Evolutionary conservation across 2,113 vertebrate genomes (phyloP).

Genomic region (Tylochromis polylepis): DNA sequence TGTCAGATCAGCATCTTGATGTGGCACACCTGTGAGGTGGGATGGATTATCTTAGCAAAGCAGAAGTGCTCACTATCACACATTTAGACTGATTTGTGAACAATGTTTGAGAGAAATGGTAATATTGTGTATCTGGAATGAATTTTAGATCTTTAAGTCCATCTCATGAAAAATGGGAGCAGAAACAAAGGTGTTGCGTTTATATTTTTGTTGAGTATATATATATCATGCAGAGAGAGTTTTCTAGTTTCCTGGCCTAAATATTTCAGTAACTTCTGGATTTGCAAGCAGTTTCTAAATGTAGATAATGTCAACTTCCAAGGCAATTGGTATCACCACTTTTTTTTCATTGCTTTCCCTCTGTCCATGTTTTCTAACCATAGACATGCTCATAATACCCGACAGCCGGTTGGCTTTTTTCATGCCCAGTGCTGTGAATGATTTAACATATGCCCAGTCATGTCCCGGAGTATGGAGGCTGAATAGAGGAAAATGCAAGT

Average conservation of each 20-base stretch:
- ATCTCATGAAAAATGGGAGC: no score
- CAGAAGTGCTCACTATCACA: no score
- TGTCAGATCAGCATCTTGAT: no score
- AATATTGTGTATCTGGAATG: no score
- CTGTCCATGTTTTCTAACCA: not conserved
- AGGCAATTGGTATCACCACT: not conserved
- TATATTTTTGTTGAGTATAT: no score
- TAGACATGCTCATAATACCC: constrained; percentile 8
- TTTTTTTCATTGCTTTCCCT: not conserved
- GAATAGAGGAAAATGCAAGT: constrained; percentile 26
- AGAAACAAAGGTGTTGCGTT: no score
- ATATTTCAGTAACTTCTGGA: not conserved
- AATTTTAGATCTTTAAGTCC: no score
- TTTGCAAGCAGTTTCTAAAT: not conserved
- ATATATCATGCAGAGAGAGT: not conserved
- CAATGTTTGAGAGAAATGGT: no score
- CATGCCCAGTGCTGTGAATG: constrained; percentile 23
- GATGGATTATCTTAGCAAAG: no score
- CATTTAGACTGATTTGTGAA: no score
- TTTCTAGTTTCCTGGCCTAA: not conserved
- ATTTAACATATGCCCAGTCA: constrained; percentile 55
- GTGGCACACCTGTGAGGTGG: no score
- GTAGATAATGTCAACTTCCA: not conserved
- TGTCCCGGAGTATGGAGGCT: constrained; percentile 13
- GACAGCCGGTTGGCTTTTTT: constrained; percentile 9